Conservation (phyloP, 2,797 vertebrate genomes). For the Erethizon dorsatum region DNA sequence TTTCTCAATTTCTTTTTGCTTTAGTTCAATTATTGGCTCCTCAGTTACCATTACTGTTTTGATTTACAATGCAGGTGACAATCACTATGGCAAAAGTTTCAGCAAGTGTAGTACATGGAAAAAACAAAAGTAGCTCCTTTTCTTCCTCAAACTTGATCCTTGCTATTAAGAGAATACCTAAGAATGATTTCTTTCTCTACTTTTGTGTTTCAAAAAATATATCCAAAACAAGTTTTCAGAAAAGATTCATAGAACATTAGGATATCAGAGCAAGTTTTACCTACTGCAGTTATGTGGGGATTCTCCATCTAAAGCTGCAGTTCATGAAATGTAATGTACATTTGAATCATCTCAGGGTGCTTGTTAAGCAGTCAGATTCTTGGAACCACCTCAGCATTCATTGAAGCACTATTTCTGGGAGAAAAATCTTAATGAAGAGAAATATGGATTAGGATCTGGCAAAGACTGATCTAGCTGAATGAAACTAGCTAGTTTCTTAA, state of each 20-base stretch:
- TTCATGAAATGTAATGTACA: conserved; percentile 71
- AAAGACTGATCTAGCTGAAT: conserved; percentile 74
- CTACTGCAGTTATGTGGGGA: background rate
- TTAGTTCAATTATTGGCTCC: background rate
- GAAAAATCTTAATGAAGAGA: conserved; percentile 58
- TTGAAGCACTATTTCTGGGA: conserved; percentile 72
- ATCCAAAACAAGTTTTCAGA: background rate
- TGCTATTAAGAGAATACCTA: background rate
- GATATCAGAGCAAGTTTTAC: conserved; percentile 43
- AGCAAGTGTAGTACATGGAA: background rate
- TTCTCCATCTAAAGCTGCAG: conserved; percentile 24
- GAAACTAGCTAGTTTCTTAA: conserved; percentile 73
- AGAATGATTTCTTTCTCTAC: background rate
- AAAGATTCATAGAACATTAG: conserved; percentile 19
- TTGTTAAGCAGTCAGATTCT: conserved; percentile 58
- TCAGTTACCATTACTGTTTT: background rate
- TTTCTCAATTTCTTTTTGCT: background rate
- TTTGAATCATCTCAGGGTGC: conserved; percentile 68
- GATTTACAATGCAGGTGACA: background rate
- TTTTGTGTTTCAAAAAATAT: background rate
- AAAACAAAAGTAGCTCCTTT: background rate
- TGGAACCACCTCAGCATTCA: conserved; percentile 56
- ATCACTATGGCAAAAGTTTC: background rate
- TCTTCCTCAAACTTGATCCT: background rate
- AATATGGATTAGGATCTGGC: conserved; percentile 64